phyloP scores from a whole-genome alignment of 1,140 invertebrate genomes.

The Linepithema humile region DNA sequence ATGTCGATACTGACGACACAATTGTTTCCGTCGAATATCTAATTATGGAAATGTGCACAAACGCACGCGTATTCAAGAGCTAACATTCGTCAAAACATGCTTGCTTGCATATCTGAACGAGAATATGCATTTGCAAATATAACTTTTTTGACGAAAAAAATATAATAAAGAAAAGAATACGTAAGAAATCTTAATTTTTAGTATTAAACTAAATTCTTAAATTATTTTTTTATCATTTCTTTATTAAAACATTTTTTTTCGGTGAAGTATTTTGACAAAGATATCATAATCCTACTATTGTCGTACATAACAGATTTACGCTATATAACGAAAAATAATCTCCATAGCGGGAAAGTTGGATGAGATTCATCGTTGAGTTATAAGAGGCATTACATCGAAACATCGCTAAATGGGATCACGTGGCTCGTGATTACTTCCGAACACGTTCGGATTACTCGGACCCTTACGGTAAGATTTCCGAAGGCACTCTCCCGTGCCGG shows the following conservation, averaged over 20 bases:
- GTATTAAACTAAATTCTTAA: too few species aligned
- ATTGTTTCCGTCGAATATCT: not conserved
- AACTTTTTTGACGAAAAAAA: not conserved
- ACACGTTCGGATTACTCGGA: conserved; percentile 38
- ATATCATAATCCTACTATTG: too few species aligned
- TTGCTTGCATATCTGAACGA: not conserved
- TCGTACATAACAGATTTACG: too few species aligned
- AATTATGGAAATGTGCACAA: not conserved
- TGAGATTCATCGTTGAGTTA: conserved; percentile 12
- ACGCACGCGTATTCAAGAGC: not conserved
- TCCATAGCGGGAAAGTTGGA: not conserved
- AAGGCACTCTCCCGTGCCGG: not conserved
- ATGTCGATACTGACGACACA: not conserved
- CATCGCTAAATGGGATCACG: conserved; percentile 34
- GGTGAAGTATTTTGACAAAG: too few species aligned
- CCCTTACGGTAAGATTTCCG: conserved; percentile 23
- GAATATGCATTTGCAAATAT: not conserved
- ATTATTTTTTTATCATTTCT: too few species aligned
- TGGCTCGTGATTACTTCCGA: conserved; percentile 43
- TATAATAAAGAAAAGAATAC: not conserved
- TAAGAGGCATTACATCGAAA: conserved; percentile 34
- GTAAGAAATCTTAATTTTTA: too few species aligned
- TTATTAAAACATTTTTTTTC: too few species aligned
- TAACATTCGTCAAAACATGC: not conserved
- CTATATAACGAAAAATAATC: not conserved